Conservation (phyloP, 1,140 invertebrate genomes). For the Aporrectodea caliginosa region DNA sequence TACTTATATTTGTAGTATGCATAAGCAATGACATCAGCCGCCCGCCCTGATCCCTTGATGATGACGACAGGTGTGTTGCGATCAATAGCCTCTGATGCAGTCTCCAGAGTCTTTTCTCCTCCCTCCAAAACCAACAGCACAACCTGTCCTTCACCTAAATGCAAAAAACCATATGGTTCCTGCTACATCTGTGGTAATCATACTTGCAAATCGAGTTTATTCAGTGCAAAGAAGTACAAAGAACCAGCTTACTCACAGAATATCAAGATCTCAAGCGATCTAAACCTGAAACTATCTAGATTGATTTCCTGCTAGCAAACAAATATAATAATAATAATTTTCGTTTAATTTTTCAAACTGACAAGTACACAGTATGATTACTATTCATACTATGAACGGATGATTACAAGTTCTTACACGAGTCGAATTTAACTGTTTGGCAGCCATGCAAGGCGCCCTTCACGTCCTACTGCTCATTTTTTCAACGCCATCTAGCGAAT, state of each 20-base stretch:
- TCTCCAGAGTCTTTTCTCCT: conserved; percentile 52
- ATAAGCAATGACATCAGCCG: conserved; percentile 51
- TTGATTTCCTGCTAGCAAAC: no score
- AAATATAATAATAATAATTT: no score
- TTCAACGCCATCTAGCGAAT: no score
- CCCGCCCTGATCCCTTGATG: conserved; percentile 53
- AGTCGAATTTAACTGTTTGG: no score
- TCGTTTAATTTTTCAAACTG: no score
- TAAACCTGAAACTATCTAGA: no score
- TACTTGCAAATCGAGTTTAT: neutral
- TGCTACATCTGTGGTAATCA: neutral
- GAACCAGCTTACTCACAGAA: neutral
- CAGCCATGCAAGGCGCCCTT: no score
- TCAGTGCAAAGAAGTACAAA: neutral
- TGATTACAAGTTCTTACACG: no score
- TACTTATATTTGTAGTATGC: neutral
- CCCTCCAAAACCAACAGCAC: conserved; percentile 55
- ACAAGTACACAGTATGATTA: no score
- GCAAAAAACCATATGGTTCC: neutral
- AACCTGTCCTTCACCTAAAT: conserved; percentile 41
- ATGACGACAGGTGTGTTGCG: conserved; percentile 52
- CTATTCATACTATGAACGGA: no score
- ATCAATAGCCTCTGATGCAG: conserved; percentile 46
- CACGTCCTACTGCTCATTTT: no score
- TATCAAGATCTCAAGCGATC: no score